These are phyloP conservation scores for Ennomos erosarius DNA, from an alignment of 2,888 invertebrate species.

Conservation along the genomic window DNA sequence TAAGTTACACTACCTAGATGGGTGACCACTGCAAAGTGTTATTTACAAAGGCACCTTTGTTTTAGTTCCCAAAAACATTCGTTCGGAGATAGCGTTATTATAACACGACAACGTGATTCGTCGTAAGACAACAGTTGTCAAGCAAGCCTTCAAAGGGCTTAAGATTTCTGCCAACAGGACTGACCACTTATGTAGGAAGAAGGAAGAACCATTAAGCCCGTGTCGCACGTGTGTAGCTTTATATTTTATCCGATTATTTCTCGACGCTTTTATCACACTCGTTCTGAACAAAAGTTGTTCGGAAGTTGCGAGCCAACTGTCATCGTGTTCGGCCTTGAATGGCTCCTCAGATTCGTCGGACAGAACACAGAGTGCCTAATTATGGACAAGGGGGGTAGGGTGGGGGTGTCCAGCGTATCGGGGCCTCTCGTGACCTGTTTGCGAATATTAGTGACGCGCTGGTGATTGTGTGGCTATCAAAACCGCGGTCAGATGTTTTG, in stretches of 20 bases:
- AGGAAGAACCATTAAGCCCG: not conserved
- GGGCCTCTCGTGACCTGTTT: constrained; percentile 46
- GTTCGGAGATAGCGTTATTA: no score
- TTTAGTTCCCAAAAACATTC: no score
- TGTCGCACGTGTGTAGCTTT: constrained; percentile 2
- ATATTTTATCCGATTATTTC: constrained; percentile 24
- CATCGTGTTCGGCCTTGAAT: constrained; percentile 25
- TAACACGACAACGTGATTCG: no score
- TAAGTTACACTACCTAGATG: no score
- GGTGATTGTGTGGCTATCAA: constrained; percentile 31
- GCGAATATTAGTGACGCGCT: constrained; percentile 41
- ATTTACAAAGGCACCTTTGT: no score
- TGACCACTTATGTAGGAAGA: no score
- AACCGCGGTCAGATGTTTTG: constrained; percentile 5
- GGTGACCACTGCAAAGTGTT: no score
- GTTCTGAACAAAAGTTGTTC: constrained; percentile 23
- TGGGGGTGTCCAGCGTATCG: constrained; percentile 39
- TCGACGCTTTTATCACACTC: constrained; percentile 18
- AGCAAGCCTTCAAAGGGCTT: no score
- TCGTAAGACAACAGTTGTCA: no score
- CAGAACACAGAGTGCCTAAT: constrained; percentile 40
- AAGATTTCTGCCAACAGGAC: no score
- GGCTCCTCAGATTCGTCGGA: constrained; percentile 33
- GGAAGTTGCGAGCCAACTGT: constrained; percentile 14
- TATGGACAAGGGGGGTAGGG: constrained; percentile 28